These are phyloP conservation scores for Hydrophis major DNA, from an alignment of 2,797 vertebrate species.

Conservation along the genomic window DNA sequence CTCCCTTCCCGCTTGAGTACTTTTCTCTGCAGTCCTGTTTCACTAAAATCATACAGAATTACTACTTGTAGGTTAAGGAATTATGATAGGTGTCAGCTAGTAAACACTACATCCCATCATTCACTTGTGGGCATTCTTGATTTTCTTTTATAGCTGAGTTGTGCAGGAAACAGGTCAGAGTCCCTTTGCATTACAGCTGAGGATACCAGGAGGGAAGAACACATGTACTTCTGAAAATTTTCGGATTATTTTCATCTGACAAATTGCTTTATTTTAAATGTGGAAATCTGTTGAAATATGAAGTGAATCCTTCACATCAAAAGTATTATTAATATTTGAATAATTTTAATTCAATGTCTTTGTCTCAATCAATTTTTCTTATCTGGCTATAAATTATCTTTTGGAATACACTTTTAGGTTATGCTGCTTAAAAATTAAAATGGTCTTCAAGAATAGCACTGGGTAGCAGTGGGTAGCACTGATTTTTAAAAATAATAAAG, in stretches of 20 bases:
- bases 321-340: background rate
- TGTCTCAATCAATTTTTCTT: background rate
- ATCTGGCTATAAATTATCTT: background rate
- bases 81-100: background rate
- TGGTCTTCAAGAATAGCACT: background rate
- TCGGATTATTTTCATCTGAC: background rate
- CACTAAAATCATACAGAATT: background rate
- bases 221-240: background rate
- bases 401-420: background rate
- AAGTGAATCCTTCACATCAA: background rate
- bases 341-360: background rate
- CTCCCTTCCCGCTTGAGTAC: background rate
- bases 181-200: background rate
- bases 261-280: background rate
- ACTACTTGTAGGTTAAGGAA: background rate
- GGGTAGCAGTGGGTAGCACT: background rate
- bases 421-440: background rate
- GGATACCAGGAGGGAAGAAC: background rate
- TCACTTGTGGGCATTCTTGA: background rate
- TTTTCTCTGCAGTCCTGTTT: background rate
- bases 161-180: background rate
- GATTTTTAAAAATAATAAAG: background rate
- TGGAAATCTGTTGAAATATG: background rate
- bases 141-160: background rate
- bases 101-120: background rate